phyloP scores from a whole-genome alignment of 1,140 invertebrate species.

The Zaprionus lachaisei region DNA sequence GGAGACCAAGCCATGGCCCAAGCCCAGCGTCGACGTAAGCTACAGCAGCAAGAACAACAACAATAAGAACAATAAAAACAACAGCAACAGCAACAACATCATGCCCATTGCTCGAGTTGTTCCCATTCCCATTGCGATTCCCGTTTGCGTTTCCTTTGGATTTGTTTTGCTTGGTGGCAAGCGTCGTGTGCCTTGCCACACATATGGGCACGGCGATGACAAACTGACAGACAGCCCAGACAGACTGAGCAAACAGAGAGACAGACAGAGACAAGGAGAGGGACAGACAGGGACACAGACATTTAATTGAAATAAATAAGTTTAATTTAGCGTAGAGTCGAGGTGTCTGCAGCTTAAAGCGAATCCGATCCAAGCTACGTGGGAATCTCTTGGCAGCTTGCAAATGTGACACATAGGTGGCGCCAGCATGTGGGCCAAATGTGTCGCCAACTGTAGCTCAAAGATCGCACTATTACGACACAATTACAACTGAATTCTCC shows the following conservation, averaged over 20 bases:
- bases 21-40: constrained; percentile 46
- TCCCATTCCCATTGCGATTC: constrained; percentile 63
- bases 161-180: constrained; percentile 43
- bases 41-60: not conserved
- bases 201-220: constrained; percentile 78
- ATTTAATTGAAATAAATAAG: constrained; percentile 82
- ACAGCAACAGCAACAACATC: not conserved
- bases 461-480: constrained; percentile 79
- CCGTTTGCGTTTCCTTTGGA: constrained; percentile 45
- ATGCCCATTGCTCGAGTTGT: constrained; percentile 71
- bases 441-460: constrained; percentile 52
- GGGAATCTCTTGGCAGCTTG: constrained; percentile 48
- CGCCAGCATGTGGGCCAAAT: constrained; percentile 64
- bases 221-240: constrained; percentile 58
- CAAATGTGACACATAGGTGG: constrained; percentile 55
- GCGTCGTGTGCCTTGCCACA: constrained; percentile 52
- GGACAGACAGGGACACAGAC: constrained; percentile 47
- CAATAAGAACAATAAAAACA: constrained; percentile 15
- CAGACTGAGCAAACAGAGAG: constrained; percentile 37
- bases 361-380: constrained; percentile 40
- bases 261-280: constrained; percentile 34
- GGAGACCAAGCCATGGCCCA: constrained; percentile 43
- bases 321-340: constrained; percentile 75
- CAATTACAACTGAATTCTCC: constrained; percentile 64
- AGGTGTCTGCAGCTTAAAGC: constrained; percentile 54